phyloP scores from a whole-genome alignment of 2,888 invertebrate species.

The Sphecodes monilicornis region DNA sequence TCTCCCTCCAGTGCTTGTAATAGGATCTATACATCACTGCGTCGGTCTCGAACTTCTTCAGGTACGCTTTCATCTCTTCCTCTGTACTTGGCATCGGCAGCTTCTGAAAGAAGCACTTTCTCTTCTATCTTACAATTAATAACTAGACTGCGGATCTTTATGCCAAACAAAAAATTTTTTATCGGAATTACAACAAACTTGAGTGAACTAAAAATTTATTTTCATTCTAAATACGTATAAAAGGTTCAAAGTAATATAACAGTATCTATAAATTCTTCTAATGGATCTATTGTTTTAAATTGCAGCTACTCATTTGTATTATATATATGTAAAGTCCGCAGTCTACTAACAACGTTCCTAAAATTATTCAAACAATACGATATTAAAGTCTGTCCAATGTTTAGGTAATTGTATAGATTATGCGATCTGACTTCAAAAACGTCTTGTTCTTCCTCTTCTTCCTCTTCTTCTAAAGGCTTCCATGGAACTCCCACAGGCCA shows the following conservation, averaged over 20 bases:
- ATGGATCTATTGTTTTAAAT: too few relatives aligned
- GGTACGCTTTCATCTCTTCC: slow-evolving; percentile 66
- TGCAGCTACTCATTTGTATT: too few relatives aligned
- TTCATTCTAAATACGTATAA: too few relatives aligned
- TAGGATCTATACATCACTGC: slow-evolving; percentile 73
- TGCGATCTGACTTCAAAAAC: slow-evolving; percentile 61
- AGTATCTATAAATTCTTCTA: too few relatives aligned
- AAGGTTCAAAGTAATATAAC: too few relatives aligned
- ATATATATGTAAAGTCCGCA: too few relatives aligned
- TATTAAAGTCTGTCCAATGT: not conserved
- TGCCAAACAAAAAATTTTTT: too few relatives aligned
- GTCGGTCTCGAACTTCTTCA: slow-evolving; percentile 65
- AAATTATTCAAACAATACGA: too few relatives aligned
- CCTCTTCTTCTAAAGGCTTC: slow-evolving; percentile 46
- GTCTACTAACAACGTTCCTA: too few relatives aligned
- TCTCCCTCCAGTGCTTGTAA: slow-evolving; percentile 75
- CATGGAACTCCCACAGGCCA: slow-evolving; percentile 75
- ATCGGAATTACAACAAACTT: too few relatives aligned
- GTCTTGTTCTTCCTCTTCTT: slow-evolving; percentile 27
- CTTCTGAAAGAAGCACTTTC: slow-evolving; percentile 48
- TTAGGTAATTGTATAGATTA: not conserved
- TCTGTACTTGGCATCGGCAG: slow-evolving; percentile 66
- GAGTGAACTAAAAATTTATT: too few relatives aligned
- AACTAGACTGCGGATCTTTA: too few relatives aligned
- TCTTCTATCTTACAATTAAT: not conserved